These are phyloP conservation scores for Silvanus unidentatus DNA, from an alignment of 2,888 invertebrate species.

Conservation along the genomic window DNA sequence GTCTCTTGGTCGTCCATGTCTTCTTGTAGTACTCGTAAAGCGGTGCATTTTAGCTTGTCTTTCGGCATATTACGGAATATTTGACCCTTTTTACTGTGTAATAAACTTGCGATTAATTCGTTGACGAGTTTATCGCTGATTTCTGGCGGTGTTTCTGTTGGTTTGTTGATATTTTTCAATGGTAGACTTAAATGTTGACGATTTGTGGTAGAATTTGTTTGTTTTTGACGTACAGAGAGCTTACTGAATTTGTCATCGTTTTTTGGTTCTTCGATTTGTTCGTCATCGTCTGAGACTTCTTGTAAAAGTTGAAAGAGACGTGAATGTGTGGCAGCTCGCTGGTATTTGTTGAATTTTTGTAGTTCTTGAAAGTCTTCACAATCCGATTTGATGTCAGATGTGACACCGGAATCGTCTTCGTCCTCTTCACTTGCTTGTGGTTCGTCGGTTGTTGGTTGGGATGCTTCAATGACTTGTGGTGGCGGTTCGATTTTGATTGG, in stretches of 20 bases:
- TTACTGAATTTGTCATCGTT: constrained; percentile 20
- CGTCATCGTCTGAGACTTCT: constrained; percentile 46
- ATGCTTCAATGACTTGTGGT: constrained; percentile 25
- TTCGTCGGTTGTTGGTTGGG: constrained; percentile 27
- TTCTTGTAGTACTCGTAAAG: constrained; percentile 53
- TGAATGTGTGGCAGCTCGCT: constrained; percentile 67
- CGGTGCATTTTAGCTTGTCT: constrained; percentile 54
- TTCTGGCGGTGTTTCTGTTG: constrained; percentile 48
- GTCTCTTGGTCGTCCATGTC: constrained; percentile 48
- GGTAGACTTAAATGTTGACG: constrained; percentile 47
- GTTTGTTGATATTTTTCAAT: constrained; percentile 45
- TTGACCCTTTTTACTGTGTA: constrained; percentile 52
- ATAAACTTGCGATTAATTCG: constrained; percentile 54
- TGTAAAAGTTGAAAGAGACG: constrained; percentile 62
- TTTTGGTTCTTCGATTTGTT: constrained; percentile 1
- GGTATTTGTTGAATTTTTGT: constrained; percentile 56
- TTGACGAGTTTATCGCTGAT: constrained; percentile 53
- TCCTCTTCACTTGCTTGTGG: constrained; percentile 50
- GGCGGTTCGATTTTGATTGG: constrained; percentile 22
- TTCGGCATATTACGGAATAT: constrained; percentile 52
- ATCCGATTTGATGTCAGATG: constrained; percentile 63
- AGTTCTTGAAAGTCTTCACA: constrained; percentile 58
- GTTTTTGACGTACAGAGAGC: constrained; percentile 19
- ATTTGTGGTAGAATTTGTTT: constrained; percentile 30
- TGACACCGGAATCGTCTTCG: constrained; percentile 66